These are phyloP conservation scores for Felis chaus DNA, from an alignment of 2,113 vertebrate species.

Conservation along the genomic window DNA sequence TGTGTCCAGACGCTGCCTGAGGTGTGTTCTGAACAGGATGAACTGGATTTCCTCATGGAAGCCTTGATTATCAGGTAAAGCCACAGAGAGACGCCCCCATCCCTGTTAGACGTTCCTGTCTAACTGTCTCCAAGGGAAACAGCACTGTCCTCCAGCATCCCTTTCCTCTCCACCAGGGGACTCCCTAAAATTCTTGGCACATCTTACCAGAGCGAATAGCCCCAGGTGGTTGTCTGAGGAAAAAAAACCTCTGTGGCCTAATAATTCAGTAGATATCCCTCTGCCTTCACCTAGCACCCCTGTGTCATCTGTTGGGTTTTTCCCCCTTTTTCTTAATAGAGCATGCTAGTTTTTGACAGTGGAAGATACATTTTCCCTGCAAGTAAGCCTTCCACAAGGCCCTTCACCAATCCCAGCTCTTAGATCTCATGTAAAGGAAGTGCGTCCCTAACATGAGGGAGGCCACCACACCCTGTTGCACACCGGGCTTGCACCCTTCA, in stretches of 20 bases:
- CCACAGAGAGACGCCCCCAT: neutral
- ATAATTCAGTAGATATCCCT: accelerated
- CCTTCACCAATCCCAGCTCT: neutral
- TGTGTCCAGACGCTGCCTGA: slow-evolving; percentile 94
- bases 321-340: neutral
- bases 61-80: slow-evolving; percentile 97
- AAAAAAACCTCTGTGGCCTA: neutral
- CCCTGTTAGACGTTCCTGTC: neutral
- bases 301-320: neutral
- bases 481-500: neutral
- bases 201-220: neutral
- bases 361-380: neutral
- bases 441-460: accelerated
- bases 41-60: slow-evolving; percentile 99
- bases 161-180: neutral
- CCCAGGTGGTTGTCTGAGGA: neutral
- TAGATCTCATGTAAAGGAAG: neutral
- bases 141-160: neutral
- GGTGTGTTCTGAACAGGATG: slow-evolving; percentile 98
- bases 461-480: accelerated
- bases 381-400: neutral
- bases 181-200: neutral
- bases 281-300: neutral
- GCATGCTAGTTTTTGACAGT: neutral
- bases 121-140: neutral